phyloP scores from a whole-genome alignment of 2,797 vertebrate species.

The Myioborus melanocephalus region DNA sequence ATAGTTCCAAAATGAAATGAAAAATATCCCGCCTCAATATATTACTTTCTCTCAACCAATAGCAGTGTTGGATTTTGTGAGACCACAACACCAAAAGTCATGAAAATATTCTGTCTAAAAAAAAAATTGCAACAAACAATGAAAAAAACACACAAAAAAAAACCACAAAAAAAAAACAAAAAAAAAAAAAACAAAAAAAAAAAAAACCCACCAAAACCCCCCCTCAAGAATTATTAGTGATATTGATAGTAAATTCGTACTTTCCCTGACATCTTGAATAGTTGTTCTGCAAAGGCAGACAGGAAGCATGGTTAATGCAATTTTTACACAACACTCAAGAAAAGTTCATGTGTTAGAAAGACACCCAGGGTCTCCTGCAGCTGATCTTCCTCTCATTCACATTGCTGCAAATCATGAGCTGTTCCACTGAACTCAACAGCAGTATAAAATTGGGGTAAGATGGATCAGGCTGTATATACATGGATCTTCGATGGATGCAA shows the following conservation, averaged over 20 bases:
- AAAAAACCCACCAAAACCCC: neutral
- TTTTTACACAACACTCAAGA: neutral
- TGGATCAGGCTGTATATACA: neutral
- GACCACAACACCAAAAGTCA: neutral
- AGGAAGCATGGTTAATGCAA: neutral
- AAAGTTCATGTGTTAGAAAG: neutral
- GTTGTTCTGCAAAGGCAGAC: neutral
- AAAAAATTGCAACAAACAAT: accelerated
- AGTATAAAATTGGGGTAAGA: neutral
- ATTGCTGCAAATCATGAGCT: neutral
- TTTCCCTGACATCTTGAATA: neutral
- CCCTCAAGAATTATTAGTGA: neutral
- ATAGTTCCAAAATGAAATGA: neutral
- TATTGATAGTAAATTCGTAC: neutral
- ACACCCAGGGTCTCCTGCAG: neutral
- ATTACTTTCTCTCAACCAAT: neutral
- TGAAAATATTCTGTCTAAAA: neutral
- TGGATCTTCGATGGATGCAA: neutral
- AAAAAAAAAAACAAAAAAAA: too few species aligned
- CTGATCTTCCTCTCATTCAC: neutral
- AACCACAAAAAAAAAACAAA: neutral
- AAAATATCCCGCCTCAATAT: neutral
- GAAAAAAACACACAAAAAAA: too few species aligned
- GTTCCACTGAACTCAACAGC: neutral
- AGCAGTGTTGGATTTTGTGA: neutral